These are phyloP conservation scores for Horisme vitalbata DNA, from an alignment of 2,888 invertebrate genomes.

Conservation along the genomic window DNA sequence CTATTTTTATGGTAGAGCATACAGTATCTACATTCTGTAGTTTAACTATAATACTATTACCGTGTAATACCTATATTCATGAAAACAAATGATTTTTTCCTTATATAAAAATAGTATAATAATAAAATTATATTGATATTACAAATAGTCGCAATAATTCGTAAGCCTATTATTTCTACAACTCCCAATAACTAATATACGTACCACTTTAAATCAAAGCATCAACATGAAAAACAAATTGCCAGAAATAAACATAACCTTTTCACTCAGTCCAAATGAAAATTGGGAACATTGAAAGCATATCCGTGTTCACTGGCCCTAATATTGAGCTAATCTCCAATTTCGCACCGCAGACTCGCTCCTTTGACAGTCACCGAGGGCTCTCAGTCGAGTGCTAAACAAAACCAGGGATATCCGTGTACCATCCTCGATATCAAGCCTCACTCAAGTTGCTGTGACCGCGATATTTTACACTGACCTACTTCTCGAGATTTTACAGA, in stretches of 20 bases:
- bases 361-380: constrained; percentile 51
- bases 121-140: too few species aligned
- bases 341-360: constrained; percentile 34
- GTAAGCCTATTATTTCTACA: too few species aligned
- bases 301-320: constrained; percentile 8
- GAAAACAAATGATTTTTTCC: too few species aligned
- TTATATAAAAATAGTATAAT: too few species aligned
- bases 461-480: constrained; percentile 63
- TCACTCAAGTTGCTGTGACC: constrained; percentile 52
- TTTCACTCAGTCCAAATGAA: background rate
- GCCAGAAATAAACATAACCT: constrained; percentile 1
- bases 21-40: too few species aligned
- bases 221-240: background rate
- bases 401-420: constrained; percentile 55
- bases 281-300: constrained; percentile 16
- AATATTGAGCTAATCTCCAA: constrained; percentile 23
- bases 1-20: too few species aligned
- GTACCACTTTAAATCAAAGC: background rate
- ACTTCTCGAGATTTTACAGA: constrained; percentile 38
- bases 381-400: constrained; percentile 59
- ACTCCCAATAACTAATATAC: too few species aligned
- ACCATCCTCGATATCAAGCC: constrained; percentile 44
- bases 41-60: too few species aligned
- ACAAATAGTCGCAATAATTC: too few species aligned
- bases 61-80: too few species aligned